Conservation (phyloP, 2,113 vertebrate genomes). For the Plotosus lineatus region DNA sequence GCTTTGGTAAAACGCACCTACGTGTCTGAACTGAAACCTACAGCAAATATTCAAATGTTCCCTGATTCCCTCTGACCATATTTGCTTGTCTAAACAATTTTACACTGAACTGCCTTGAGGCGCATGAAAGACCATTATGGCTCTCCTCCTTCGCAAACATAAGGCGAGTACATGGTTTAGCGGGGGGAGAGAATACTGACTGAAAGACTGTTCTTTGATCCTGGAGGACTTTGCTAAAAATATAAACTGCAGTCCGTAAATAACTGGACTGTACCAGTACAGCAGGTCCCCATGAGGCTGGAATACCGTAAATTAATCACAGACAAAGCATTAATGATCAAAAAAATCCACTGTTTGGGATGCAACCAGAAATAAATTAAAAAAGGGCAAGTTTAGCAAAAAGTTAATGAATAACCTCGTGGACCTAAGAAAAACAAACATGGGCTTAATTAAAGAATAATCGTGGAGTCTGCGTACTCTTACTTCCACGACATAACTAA, state of each 20-base stretch:
- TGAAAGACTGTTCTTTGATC: neutral
- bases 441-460: neutral
- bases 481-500: too few relatives aligned
- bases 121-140: neutral
- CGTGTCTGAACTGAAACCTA: too few relatives aligned
- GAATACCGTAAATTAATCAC: neutral
- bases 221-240: neutral
- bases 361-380: neutral
- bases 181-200: neutral
- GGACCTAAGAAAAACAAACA: neutral
- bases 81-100: neutral
- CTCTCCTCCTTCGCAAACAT: neutral
- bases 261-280: neutral
- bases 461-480: neutral
- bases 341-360: neutral
- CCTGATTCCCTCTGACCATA: neutral
- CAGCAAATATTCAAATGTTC: too few relatives aligned
- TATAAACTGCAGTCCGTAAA: neutral
- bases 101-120: neutral
- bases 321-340: constrained; percentile 6
- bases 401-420: neutral
- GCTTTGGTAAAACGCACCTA: neutral
- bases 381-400: neutral
- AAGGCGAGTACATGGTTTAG: neutral
- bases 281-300: neutral